These are phyloP conservation scores for Anolis carolinensis DNA, from an alignment of 2,113 vertebrate genomes.

Conservation along the genomic window DNA sequence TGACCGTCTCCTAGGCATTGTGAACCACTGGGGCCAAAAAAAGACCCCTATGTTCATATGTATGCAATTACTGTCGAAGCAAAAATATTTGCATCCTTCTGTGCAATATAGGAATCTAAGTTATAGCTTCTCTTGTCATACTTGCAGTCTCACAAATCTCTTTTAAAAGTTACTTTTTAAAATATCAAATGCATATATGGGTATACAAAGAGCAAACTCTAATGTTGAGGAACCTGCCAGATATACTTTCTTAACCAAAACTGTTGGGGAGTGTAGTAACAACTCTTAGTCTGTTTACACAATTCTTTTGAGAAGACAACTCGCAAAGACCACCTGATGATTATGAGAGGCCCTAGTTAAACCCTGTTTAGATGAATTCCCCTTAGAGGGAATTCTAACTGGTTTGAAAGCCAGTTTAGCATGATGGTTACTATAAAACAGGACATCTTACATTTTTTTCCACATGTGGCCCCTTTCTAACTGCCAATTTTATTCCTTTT, in stretches of 20 bases:
- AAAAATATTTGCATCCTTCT: constrained; percentile 86
- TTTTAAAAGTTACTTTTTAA: not conserved
- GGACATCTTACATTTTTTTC: no score
- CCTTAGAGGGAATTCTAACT: no score
- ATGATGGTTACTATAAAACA: not conserved
- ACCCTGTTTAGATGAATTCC: not conserved
- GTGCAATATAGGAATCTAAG: not conserved
- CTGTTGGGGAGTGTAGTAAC: no score
- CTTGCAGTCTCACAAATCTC: not conserved
- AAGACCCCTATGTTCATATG: constrained; percentile 40
- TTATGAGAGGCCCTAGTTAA: not conserved
- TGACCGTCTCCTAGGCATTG: constrained; percentile 23
- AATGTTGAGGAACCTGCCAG: not conserved
- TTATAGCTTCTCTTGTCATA: constrained; percentile 12
- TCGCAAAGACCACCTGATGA: not conserved
- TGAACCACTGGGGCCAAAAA: constrained; percentile 24
- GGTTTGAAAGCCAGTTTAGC: not conserved
- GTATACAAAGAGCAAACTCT: not conserved
- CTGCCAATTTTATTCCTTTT: not conserved
- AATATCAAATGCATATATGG: rapidly evolving
- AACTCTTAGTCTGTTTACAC: not conserved
- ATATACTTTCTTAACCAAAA: not conserved
- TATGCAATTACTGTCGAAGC: constrained; percentile 91
- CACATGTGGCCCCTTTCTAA: no score
- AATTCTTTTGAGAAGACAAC: not conserved